phyloP scores from a whole-genome alignment of 2,113 vertebrate genomes.

The Odocoileus hemionus region DNA sequence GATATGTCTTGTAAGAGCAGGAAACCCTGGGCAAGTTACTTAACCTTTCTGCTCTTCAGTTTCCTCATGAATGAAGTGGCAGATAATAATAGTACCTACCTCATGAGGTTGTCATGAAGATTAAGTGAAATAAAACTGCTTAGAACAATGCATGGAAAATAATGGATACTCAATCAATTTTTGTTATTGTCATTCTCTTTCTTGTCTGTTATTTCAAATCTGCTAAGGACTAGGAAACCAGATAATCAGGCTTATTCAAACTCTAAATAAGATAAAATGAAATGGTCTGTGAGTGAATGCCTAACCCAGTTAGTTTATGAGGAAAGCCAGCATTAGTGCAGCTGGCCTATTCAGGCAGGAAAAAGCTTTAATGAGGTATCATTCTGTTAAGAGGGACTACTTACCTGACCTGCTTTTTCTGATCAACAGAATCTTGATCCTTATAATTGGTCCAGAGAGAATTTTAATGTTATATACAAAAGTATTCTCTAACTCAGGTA shows the following conservation, averaged over 20 bases:
- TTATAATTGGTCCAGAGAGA: not conserved
- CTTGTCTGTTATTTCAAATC: slow-evolving; percentile 3
- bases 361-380: not conserved
- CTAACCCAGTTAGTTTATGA: not conserved
- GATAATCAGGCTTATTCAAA: not conserved
- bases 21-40: not conserved
- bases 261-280: not conserved
- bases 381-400: not conserved
- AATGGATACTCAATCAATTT: not conserved
- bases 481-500: not conserved
- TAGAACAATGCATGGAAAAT: not conserved
- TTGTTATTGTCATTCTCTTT: not conserved
- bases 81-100: not conserved
- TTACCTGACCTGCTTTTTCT: not conserved
- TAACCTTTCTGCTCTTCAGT: not conserved
- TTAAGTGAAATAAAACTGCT: not conserved
- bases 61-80: not conserved
- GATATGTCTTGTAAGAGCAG: not conserved
- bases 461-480: slow-evolving; percentile 6
- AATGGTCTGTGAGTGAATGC: not conserved
- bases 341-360: not conserved
- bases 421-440: not conserved
- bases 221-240: not conserved
- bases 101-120: not conserved
- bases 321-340: not conserved